phyloP scores from a whole-genome alignment of 2,888 invertebrate species.

The Embidobia sp. region DNA sequence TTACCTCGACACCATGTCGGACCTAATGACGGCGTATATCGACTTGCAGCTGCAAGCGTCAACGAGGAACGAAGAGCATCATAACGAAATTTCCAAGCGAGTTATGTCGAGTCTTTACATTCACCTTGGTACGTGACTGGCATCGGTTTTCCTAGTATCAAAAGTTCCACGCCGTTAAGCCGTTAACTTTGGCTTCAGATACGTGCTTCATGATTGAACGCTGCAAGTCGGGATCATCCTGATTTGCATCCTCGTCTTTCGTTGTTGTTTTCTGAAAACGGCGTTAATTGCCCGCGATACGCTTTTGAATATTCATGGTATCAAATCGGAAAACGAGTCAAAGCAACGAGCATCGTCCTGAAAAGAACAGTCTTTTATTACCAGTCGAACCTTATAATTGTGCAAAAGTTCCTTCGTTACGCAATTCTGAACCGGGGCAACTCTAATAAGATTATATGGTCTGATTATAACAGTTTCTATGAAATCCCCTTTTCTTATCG shows the following conservation, averaged over 20 bases:
- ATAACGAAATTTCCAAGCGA: conserved; percentile 75
- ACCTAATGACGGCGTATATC: conserved; percentile 80
- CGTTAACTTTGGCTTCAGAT: conserved; percentile 19
- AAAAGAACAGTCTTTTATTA: conserved; percentile 2
- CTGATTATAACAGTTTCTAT: too few species aligned
- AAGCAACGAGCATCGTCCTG: conserved; percentile 1
- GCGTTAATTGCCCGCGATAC: conserved; percentile 14
- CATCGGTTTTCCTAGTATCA: conserved; percentile 22
- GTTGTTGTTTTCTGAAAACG: conserved; percentile 23
- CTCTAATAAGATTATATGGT: too few species aligned
- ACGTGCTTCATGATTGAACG: conserved; percentile 39
- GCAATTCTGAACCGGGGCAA: too few species aligned
- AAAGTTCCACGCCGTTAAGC: conserved; percentile 35
- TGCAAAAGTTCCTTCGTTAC: not conserved
- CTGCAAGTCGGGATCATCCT: conserved; percentile 37
- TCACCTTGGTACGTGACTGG: conserved; percentile 74
- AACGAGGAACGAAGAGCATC: conserved; percentile 74
- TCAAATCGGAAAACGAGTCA: conserved; percentile 1
- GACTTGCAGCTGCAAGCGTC: conserved; percentile 80
- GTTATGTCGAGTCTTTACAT: conserved; percentile 74
- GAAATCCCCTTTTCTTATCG: not conserved
- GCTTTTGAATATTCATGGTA: conserved; percentile 39
- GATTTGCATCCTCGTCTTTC: conserved; percentile 35
- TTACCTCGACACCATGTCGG: conserved; percentile 81
- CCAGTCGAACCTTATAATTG: not conserved